Evolutionary conservation across 2,888 invertebrate species (phyloP), one percentile per base, ranked within the genome.

Genomic region (Hypercompe scribonia): DNA sequence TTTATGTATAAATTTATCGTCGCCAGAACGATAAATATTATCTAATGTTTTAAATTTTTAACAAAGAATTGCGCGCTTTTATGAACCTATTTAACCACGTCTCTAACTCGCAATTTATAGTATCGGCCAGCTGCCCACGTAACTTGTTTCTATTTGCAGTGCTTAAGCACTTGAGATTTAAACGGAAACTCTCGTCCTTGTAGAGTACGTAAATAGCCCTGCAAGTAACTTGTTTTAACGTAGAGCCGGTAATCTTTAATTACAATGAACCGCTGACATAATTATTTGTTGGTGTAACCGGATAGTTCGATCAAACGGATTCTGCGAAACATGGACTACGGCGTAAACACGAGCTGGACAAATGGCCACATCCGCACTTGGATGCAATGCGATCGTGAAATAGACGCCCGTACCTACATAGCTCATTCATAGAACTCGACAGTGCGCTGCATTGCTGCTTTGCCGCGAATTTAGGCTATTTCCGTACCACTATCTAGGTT

Each of bases 1-100:
- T 93, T 90, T 91, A 91, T 89, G 92, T 91, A 91, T 91, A 93
- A 92, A 94, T 95, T 94, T 93, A 94, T 94, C 91, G 91, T 89
- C 88, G 89, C 89, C 86, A 84, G 87, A 89, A 85, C 88, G 90
- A 92, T 93, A 93, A 88, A 93, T 90, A 90, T 54, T 92, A 86
- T 90, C 89, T 86, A 89, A 89, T 88, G 89, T 88, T 90, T 84
- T 88, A 81, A 89, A 90, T 92, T 89, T 89, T 89, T 87, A 85
- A 80, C 78, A 78, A 71, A 81, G 84, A 87, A 87, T 87, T 90
- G 88, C 92, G 90, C 89, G 90, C 90, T 91, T 88, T 87, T 87
- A 87, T 85, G 90, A 89, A 90, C 88, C 84, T 86, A 88, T 90
- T 88, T 87, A 87, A 87, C 87, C 84, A 81, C 89, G 92, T 91